Conservation (phyloP, 2,797 vertebrate genomes). For the Zenarchopterus dispar region DNA sequence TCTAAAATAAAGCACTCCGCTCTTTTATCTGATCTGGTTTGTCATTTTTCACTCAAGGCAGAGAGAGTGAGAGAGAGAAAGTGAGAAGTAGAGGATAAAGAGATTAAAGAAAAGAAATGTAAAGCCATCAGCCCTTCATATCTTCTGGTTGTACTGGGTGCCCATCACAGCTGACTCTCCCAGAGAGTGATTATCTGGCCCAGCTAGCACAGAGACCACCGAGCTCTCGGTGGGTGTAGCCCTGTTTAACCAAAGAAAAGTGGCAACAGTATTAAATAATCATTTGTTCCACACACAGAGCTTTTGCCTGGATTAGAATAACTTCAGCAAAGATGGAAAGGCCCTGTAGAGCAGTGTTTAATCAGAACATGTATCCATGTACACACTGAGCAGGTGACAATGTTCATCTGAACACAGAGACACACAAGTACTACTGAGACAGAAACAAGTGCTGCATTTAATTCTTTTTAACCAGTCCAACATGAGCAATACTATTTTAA, state of each 20-base stretch:
- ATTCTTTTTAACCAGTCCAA: too few relatives aligned
- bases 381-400: too few relatives aligned
- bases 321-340: background rate
- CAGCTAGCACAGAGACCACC: constrained; percentile 53
- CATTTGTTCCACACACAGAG: constrained; percentile 1
- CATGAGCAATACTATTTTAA: too few relatives aligned
- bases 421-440: too few relatives aligned
- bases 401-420: too few relatives aligned
- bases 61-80: background rate
- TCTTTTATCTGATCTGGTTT: constrained; percentile 20
- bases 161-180: constrained; percentile 72
- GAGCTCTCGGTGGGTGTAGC: constrained; percentile 24
- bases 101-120: constrained; percentile 33
- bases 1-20: constrained; percentile 29
- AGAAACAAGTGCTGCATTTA: too few relatives aligned
- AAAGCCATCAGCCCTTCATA: constrained; percentile 37
- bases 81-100: constrained; percentile 28
- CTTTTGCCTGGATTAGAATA: background rate
- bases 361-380: too few relatives aligned
- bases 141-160: constrained; percentile 68
- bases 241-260: constrained; percentile 18
- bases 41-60: constrained; percentile 6
- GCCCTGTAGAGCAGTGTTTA: too few relatives aligned
- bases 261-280: constrained; percentile 2
- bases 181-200: constrained; percentile 71